These are phyloP conservation scores for Bilobella aurantiaca DNA, from an alignment of 1,140 invertebrate species.

Conservation along the genomic window DNA sequence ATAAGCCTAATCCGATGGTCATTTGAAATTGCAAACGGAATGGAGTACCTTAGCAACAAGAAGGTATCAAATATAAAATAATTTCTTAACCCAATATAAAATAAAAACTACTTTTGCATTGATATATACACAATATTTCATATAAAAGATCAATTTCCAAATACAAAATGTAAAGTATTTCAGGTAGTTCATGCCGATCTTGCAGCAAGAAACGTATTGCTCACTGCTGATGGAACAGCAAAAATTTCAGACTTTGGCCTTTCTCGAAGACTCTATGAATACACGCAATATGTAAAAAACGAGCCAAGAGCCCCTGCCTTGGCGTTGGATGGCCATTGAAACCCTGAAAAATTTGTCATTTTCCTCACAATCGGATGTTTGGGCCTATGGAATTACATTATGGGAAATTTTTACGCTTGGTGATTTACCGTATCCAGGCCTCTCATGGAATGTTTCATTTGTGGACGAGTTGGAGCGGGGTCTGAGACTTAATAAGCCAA, in stretches of 20 bases:
- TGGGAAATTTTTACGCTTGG: constrained; percentile 77
- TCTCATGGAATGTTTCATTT: background rate
- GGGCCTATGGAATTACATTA: constrained; percentile 5
- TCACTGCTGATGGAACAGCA: background rate
- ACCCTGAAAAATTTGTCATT: background rate
- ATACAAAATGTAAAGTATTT: too few relatives aligned
- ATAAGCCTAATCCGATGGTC: background rate
- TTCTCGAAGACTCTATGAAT: background rate
- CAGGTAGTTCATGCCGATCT: constrained; percentile 1
- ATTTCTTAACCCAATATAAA: background rate
- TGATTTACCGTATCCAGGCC: constrained; percentile 56
- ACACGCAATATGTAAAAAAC: background rate
- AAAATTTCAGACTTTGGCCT: constrained; percentile 8
- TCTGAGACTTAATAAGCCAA: background rate
- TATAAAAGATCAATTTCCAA: too few relatives aligned
- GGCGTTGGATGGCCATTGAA: constrained; percentile 12
- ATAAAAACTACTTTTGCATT: background rate
- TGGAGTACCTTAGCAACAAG: background rate
- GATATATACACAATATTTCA: too few relatives aligned
- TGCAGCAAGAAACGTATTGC: background rate
- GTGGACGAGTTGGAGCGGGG: background rate
- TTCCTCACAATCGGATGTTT: constrained; percentile 1
- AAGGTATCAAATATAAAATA: background rate
- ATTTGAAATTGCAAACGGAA: background rate
- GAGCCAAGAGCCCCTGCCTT: constrained; percentile 2